Conservation (phyloP, 92 coral and sea anemone genomes). For the Bergia sp. region DNA sequence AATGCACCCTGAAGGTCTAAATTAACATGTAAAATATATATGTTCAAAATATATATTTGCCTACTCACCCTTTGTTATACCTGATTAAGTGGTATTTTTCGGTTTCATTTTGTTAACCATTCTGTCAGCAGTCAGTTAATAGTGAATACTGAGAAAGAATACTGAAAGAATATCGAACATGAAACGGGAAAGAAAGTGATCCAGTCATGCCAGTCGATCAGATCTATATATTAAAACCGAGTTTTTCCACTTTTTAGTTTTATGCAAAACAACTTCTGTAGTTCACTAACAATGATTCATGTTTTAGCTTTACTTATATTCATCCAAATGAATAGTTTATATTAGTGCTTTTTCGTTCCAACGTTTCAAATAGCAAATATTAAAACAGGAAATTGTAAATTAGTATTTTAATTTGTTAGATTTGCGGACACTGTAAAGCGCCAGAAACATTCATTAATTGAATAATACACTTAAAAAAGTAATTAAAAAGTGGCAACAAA, state of each 20-base stretch:
- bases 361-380: too few relatives aligned
- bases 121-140: too few relatives aligned
- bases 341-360: background rate
- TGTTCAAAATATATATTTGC: background rate
- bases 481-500: slow-evolving; percentile 23
- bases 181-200: too few relatives aligned
- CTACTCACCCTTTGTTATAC: background rate
- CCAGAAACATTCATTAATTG: slow-evolving; percentile 16
- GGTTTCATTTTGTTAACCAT: too few relatives aligned
- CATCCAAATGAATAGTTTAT: background rate
- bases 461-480: background rate
- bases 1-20: background rate
- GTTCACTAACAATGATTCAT: background rate
- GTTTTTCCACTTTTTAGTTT: background rate
- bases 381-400: slow-evolving; percentile 23
- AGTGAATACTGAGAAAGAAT: too few relatives aligned
- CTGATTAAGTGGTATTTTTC: too few relatives aligned
- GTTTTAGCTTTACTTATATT: too few relatives aligned
- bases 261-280: background rate
- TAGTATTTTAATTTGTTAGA: background rate
- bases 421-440: background rate
- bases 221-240: too few relatives aligned
- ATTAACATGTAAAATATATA: too few relatives aligned
- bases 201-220: too few relatives aligned
- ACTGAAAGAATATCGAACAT: too few relatives aligned